Conservation (phyloP, 2,888 invertebrate genomes). For the Athalia rosae region DNA sequence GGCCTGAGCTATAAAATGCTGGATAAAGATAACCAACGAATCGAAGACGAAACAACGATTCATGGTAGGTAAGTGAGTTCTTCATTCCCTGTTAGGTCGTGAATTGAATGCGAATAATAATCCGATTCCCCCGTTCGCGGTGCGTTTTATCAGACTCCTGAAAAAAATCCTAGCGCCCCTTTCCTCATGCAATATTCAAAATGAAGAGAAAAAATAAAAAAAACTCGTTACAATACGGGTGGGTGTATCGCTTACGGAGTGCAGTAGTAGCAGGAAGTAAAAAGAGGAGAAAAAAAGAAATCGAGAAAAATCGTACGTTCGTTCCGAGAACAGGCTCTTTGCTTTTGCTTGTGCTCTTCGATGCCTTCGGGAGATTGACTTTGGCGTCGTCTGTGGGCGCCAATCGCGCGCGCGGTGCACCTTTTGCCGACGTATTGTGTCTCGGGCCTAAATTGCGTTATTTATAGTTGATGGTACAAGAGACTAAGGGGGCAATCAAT, state of each 20-base stretch:
- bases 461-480: constrained; percentile 25
- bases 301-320: not conserved
- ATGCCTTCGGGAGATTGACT: constrained; percentile 36
- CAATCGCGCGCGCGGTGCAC: constrained; percentile 32
- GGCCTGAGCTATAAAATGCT: constrained; percentile 48
- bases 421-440: constrained; percentile 37
- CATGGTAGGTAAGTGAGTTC: constrained; percentile 64
- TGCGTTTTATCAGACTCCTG: too few relatives aligned
- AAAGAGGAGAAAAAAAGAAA: not conserved
- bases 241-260: constrained; percentile 23
- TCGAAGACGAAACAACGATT: constrained; percentile 50
- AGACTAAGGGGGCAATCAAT: constrained; percentile 31
- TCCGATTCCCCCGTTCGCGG: not conserved
- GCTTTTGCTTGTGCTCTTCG: not conserved
- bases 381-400: constrained; percentile 41
- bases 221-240: not conserved
- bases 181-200: not conserved
- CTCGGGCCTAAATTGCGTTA: constrained; percentile 28
- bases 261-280: not conserved
- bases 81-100: not conserved
- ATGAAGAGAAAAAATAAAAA: too few relatives aligned
- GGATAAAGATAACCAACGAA: constrained; percentile 55
- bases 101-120: not conserved
- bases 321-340: constrained; percentile 15
- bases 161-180: too few relatives aligned